Evolutionary conservation across 2,797 vertebrate species (phyloP), one percentile per base, ranked within the genome.

Genomic region (Sebastes baramenuke): DNA sequence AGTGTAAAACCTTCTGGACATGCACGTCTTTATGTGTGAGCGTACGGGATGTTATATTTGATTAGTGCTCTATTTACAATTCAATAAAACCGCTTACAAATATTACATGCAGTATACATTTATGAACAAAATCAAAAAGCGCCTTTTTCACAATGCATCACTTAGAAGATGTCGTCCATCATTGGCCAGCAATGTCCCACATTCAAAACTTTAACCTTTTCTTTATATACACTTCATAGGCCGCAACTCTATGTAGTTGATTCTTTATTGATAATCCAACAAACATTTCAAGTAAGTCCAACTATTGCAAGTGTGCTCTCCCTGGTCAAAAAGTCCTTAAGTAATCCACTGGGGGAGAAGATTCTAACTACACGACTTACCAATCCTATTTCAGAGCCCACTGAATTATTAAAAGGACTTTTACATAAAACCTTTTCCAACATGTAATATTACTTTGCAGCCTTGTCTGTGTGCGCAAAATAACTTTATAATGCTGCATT

Each of bases 111-210:
- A 89, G 67, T 74, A 86, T 72, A 91, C 72, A 78, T 66, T 52
- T 66, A 72, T 68, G 8, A 75, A 89, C 82, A 88, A 87, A 91
- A 85, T 46, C 42, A 72, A 65, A 65, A 74, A 65, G 52, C 18
- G 42, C n/a, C 32, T 68, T 60, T 60, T 42, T 72, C 69, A 74
- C 36, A 85, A 83, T 36, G 61, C 38, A 79, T 82, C 67, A 77
- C 64, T 85, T 59, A 84, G 74, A 83, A 87, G 87, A 83, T 88
- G 78, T 88, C 84, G 75, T 85, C 88, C 91, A 91, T 85, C 93
- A 95, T 95, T 96, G 95, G 77, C 94, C 94, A 93, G 92, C 94
- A 95, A 95, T 95, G 92, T 90, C 82, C 77, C 69, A 77, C 79
- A 87, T 78, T 87, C 42, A 89, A 86, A 91, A 60, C 68, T 79